Evolutionary conservation across 2,113 vertebrate species (phyloP).

Genomic region (Rattus norvegicus): GRCr8 NC_086030.1:32016501-32017000

Average conservation of each 20-base stretch:
- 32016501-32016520: background rate
- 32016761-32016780: background rate
- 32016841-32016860: background rate
- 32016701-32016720: background rate
- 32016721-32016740: background rate
- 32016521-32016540: background rate
- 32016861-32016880: background rate
- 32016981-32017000: constrained; percentile 48
- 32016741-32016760: background rate
- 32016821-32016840: background rate
- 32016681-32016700: background rate
- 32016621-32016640: background rate
- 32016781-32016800: background rate
- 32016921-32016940: background rate
- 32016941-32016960: background rate
- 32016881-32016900: background rate
- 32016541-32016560: background rate
- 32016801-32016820: background rate
- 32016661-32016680: background rate
- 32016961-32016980: constrained; percentile 70
- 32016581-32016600: background rate
- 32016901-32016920: fast-evolving
- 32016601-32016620: background rate
- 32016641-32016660: background rate
- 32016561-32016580: background rate